Percentiles rank a stretch among this genome's conserved stretches.
Evolutionary conservation across 2,113 vertebrate genomes (phyloP).

Genomic region (Todiramphus chloris): DNA sequence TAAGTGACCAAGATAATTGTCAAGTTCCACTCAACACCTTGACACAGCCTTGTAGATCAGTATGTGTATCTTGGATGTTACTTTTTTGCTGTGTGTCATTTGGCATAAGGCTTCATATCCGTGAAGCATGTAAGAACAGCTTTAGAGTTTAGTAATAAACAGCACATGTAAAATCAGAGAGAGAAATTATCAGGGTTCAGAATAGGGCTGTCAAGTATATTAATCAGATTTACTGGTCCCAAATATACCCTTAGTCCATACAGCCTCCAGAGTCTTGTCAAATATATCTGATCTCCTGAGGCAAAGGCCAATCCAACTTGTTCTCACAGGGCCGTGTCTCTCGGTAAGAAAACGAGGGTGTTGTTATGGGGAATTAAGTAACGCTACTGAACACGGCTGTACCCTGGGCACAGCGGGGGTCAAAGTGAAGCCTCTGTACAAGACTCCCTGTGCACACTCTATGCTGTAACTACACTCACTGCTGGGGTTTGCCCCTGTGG

Average conservation of each 20-base stretch:
- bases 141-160: not conserved
- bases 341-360: fast-evolving
- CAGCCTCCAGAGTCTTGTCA: not conserved
- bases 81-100: not conserved
- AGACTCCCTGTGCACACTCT: not conserved
- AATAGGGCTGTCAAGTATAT: not conserved
- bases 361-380: not conserved
- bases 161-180: not conserved
- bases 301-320: not conserved
- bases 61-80: not conserved
- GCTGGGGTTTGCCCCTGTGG: not conserved
- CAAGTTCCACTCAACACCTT: not conserved
- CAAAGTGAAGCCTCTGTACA: not conserved
- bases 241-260: not conserved
- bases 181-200: not conserved
- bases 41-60: fast-evolving
- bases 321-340: not conserved
- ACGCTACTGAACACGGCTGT: not conserved
- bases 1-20: not conserved
- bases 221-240: not conserved
- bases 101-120: not conserved
- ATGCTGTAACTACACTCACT: not conserved
- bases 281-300: not conserved
- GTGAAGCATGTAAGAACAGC: fast-evolving
- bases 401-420: not conserved